Conservation (phyloP, 1,140 invertebrate genomes). For the Mesaphorura yosii region DNA sequence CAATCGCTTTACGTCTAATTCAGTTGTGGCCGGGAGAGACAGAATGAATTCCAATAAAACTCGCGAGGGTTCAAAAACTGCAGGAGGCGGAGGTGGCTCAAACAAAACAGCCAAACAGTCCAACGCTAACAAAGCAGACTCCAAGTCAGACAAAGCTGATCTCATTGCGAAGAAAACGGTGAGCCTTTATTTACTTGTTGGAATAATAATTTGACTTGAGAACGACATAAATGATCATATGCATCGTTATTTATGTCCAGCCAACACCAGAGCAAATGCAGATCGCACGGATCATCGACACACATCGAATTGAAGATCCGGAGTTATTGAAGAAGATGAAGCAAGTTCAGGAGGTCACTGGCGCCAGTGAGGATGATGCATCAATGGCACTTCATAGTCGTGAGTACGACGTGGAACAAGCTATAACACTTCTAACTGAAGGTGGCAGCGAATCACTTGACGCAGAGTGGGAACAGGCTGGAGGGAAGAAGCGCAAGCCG, state of each 20-base stretch:
- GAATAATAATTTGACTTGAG: too few relatives aligned
- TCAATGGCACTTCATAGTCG: slow-evolving; percentile 69
- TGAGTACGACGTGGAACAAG: slow-evolving; percentile 56
- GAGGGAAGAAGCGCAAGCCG: slow-evolving; percentile 26
- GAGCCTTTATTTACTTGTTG: too few relatives aligned
- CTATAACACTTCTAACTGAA: slow-evolving; percentile 30
- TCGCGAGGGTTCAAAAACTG: slow-evolving; percentile 17
- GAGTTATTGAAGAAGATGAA: slow-evolving; percentile 58
- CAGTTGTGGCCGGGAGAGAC: neutral
- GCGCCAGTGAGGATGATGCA: slow-evolving; percentile 66
- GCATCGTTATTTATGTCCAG: slow-evolving; percentile 30
- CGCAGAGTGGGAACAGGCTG: slow-evolving; percentile 27
- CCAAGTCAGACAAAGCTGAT: slow-evolving; percentile 33
- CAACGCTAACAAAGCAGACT: slow-evolving; percentile 26
- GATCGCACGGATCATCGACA: slow-evolving; percentile 57
- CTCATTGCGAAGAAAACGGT: slow-evolving; percentile 32
- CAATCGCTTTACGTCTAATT: too few relatives aligned
- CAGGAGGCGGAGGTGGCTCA: slow-evolving; percentile 19
- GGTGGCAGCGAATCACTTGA: slow-evolving; percentile 24
- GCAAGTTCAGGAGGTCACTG: slow-evolving; percentile 65
- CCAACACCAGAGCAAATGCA: slow-evolving; percentile 50
- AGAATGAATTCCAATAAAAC: slow-evolving; percentile 31
- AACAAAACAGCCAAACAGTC: slow-evolving; percentile 19
- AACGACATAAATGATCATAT: too few relatives aligned
- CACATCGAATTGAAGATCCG: slow-evolving; percentile 49